phyloP scores from a whole-genome alignment of 2,888 invertebrate genomes.

The Cylloceria caligata region DNA sequence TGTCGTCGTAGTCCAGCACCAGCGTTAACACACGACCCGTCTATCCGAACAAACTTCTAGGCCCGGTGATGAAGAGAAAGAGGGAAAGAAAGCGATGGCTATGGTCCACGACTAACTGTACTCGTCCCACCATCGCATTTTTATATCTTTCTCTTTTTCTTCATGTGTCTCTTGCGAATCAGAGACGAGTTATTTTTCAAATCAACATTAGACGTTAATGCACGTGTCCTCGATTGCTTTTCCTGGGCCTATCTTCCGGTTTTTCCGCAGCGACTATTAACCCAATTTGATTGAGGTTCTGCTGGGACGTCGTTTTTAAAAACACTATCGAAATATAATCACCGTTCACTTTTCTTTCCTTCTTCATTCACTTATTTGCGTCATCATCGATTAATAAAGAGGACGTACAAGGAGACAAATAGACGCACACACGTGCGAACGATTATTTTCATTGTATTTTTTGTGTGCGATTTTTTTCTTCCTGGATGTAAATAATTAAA shows the following conservation, averaged over 20 bases:
- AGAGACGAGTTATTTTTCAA: conserved; percentile 6
- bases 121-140: conserved; percentile 17
- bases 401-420: not conserved
- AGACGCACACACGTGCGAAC: no score
- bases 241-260: not conserved
- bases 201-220: conserved; percentile 29
- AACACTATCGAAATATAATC: conserved; percentile 7
- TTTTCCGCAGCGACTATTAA: conserved; percentile 38
- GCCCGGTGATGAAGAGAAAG: conserved; percentile 37
- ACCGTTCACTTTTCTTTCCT: not conserved
- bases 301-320: conserved; percentile 6
- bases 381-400: conserved; percentile 2
- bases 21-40: conserved; percentile 15
- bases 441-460: no score
- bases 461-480: no score
- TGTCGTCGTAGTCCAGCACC: conserved; percentile 30
- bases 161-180: not conserved
- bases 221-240: conserved; percentile 46
- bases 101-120: conserved; percentile 56
- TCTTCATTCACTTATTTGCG: not conserved
- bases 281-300: conserved; percentile 39
- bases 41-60: conserved; percentile 36
- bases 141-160: conserved; percentile 24
- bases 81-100: conserved; percentile 55
- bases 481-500: no score